Conservation (phyloP, 2,888 invertebrate species). For the Tetanocera ferruginea region DNA sequence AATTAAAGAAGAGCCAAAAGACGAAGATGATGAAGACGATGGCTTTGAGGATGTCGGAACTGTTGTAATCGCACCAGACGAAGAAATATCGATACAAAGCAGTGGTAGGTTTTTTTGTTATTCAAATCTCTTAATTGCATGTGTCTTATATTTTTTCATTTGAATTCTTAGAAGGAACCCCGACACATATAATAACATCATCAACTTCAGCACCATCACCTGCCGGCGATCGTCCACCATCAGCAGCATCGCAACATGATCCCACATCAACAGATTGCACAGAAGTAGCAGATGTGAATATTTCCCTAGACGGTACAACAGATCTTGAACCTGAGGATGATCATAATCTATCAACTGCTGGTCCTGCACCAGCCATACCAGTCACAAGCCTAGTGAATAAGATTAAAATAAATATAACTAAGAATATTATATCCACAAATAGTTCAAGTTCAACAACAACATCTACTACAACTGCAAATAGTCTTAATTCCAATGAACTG, state of each 20-base stretch:
- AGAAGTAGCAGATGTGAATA: constrained; percentile 48
- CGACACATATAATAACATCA: constrained; percentile 63
- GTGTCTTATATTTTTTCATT: background rate
- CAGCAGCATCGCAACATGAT: constrained; percentile 51
- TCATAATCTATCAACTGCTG: constrained; percentile 66
- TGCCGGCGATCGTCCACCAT: constrained; percentile 71
- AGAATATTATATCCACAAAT: constrained; percentile 73
- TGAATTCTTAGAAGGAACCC: constrained; percentile 59
- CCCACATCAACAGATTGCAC: constrained; percentile 50
- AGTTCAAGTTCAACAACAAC: constrained; percentile 59
- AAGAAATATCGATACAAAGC: constrained; percentile 66
- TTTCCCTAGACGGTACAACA: constrained; percentile 77
- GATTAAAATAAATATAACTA: constrained; percentile 88
- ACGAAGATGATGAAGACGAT: constrained; percentile 73
- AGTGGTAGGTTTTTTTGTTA: constrained; percentile 59
- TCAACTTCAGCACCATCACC: constrained; percentile 58
- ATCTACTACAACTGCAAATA: constrained; percentile 42
- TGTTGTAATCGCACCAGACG: constrained; percentile 61
- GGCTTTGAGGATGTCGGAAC: constrained; percentile 70
- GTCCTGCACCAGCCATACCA: constrained; percentile 67
- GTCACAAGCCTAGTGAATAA: constrained; percentile 71
- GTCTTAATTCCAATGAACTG: constrained; percentile 49
- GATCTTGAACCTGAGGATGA: constrained; percentile 79
- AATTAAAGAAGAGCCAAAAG: constrained; percentile 80
- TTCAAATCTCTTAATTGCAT: background rate